phyloP scores from a whole-genome alignment of 2,888 invertebrate genomes.

The Limnephilus marmoratus region DNA sequence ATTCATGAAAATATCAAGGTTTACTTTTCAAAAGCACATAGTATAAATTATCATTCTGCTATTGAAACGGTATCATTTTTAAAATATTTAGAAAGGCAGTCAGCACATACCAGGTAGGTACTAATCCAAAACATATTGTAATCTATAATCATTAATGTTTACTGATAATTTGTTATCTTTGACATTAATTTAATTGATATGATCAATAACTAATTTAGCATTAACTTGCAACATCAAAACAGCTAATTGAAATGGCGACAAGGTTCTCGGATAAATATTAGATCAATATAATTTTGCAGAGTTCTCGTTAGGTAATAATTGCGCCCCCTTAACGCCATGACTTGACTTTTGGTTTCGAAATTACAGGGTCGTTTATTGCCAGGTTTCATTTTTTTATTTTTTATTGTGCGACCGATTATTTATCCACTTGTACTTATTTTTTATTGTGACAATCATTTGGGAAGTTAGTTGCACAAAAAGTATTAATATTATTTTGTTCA shows the following conservation, averaged over 20 bases:
- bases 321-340: too few relatives aligned
- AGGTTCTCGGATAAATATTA: background rate
- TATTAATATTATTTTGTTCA: too few relatives aligned
- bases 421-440: too few relatives aligned
- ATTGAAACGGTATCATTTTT: background rate
- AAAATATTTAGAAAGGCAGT: background rate
- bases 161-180: background rate
- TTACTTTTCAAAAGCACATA: background rate
- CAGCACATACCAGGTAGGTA: background rate
- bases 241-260: background rate
- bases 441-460: too few relatives aligned
- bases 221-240: background rate
- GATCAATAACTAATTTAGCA: background rate
- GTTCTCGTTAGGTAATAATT: too few relatives aligned
- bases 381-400: too few relatives aligned
- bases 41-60: background rate
- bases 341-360: too few relatives aligned
- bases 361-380: too few relatives aligned
- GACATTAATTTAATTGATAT: background rate
- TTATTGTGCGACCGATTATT: too few relatives aligned
- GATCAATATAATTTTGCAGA: too few relatives aligned
- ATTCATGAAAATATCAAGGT: background rate
- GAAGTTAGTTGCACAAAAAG: too few relatives aligned
- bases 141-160: background rate
- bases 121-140: background rate